Evolutionary conservation across 2,113 vertebrate genomes (phyloP).

Genomic region (Nasalis larvatus): DNA sequence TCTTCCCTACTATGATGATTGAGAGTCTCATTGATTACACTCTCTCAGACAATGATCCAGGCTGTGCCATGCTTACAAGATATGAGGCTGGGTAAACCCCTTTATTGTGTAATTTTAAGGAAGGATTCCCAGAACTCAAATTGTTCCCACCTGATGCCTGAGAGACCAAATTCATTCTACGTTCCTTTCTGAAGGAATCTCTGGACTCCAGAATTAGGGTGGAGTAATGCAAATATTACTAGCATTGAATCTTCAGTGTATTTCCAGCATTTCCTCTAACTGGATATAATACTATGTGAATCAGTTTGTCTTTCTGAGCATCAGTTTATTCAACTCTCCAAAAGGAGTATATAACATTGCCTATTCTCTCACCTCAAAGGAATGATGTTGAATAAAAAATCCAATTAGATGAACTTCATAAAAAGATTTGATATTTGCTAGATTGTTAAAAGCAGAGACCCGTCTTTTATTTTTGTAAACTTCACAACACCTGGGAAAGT

Average conservation of each 20-base stretch:
- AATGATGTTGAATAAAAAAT: background rate
- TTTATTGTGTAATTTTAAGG: background rate
- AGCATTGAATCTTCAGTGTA: background rate
- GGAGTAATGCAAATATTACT: background rate
- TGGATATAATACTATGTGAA: background rate
- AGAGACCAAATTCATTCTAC: background rate
- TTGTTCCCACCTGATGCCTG: background rate
- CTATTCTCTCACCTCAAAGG: background rate
- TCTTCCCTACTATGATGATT: rapidly evolving
- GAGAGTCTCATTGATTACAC: background rate
- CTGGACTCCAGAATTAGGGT: background rate
- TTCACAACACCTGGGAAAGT: background rate
- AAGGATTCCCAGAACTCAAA: background rate
- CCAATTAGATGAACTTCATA: background rate
- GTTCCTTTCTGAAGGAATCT: background rate
- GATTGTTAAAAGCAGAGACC: background rate
- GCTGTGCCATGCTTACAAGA: background rate
- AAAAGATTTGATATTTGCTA: background rate
- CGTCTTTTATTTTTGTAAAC: background rate
- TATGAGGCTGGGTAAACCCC: background rate
- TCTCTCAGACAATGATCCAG: background rate
- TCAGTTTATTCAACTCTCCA: background rate
- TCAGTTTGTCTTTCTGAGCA: background rate
- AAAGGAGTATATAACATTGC: background rate
- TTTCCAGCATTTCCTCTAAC: background rate